Base-by-base conservation (phyloP, 2,888 invertebrate species). In the Epirrhoe tristata region DNA sequence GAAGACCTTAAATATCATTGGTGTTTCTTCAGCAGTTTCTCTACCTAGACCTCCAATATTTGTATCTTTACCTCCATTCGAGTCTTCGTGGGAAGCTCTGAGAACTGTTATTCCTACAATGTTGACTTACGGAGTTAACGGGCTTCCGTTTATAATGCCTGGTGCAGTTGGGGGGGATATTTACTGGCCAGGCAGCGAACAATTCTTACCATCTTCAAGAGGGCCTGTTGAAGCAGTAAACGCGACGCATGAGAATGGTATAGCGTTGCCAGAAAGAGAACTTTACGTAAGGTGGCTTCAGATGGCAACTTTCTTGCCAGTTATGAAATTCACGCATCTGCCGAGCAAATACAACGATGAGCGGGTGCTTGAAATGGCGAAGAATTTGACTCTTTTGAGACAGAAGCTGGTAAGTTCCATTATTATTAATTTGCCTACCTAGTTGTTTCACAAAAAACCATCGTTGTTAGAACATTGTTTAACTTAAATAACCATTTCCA, bases 131-230 rank as follows among this genome's bases (percentile, higher is more conserved):
- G 98, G 98, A 0, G 95, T 98, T 24, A 96, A 98, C 58, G 99
- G 99, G 0, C 99, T 97, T 87, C 98, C 98, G 0, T 98, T 98
- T 78, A 95, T 98, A 52, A 96, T 99, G 93, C 98, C 98, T 0
- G 98, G 99, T 0, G 97, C 98, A 5, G 97, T 99, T 0, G 99
- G 99, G 0, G 99, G 98, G 0, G 98, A 98, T 77, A 96, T 96
- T 51, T 94, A 95, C 57, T 93, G 96, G 70, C 95, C 95, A 2
- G 94, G 94, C 1, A 91, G 91, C 55, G 93, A 95, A 16, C 95
- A 95, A 67, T 94, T 92, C 79, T 84, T 91, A 70, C 91, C 93
- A 57, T 94, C 87, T 66, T 93, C 94, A 61, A 94, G 91, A 77
- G 95, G 91, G 61, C 89, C 79, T 10, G 71, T 81, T 57, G 91